Conservation (phyloP, 1,140 invertebrate species). For the Holotrichia oblita region DNA sequence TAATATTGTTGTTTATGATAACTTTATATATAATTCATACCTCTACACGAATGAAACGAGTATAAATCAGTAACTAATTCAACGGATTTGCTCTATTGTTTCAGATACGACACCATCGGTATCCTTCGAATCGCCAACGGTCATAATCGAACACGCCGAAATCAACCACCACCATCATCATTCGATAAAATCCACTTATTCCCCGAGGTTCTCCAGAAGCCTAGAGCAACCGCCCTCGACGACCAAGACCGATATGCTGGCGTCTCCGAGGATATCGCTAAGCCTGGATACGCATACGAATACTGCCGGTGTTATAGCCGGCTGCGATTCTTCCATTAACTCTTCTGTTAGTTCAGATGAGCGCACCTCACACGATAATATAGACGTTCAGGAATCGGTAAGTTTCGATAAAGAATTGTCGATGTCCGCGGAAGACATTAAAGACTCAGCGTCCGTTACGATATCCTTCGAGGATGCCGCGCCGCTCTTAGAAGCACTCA, state of each 20-base stretch:
- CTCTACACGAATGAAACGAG: too few species aligned
- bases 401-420: conserved; percentile 51
- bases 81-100: neutral
- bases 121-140: conserved; percentile 41
- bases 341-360: conserved; percentile 15
- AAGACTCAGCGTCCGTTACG: conserved; percentile 47
- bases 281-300: conserved; percentile 53
- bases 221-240: conserved; percentile 54
- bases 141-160: conserved; percentile 45
- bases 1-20: too few species aligned
- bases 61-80: too few species aligned
- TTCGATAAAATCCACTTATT: conserved; percentile 5
- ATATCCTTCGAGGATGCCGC: conserved; percentile 56
- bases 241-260: conserved; percentile 43
- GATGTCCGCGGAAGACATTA: conserved; percentile 50
- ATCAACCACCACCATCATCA: conserved; percentile 33
- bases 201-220: conserved; percentile 55
- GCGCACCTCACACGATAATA: neutral
- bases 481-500: conserved; percentile 52
- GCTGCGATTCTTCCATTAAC: conserved; percentile 33
- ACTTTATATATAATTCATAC: too few species aligned
- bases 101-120: conserved; percentile 40
- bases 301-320: neutral
- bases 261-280: conserved; percentile 52
- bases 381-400: conserved; percentile 36